Conservation (phyloP, 2,113 vertebrate genomes). For the Engystomops pustulosus region DNA sequence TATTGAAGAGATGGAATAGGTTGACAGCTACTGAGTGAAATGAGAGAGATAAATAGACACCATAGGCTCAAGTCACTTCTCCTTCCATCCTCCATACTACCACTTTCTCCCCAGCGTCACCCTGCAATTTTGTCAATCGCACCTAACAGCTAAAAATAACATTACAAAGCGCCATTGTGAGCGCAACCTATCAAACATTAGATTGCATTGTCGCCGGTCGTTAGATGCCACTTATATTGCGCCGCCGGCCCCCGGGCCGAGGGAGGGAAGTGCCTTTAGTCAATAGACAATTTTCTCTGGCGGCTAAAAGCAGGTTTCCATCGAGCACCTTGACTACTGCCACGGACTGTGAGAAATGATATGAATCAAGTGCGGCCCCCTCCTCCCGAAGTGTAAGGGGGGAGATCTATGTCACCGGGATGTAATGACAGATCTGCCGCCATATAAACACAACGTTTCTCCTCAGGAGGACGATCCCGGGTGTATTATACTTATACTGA, state of each 20-base stretch:
- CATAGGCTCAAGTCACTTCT: background rate
- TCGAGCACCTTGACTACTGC: conserved; percentile 5
- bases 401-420: conserved; percentile 20
- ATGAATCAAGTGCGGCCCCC: background rate
- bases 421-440: background rate
- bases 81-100: no score
- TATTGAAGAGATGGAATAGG: no score
- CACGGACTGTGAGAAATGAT: conserved; percentile 10
- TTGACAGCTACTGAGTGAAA: no score
- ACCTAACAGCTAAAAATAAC: conserved; percentile 6
- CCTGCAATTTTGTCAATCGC: conserved; percentile 4
- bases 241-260: background rate
- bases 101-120: background rate
- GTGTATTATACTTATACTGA: conserved; percentile 5
- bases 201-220: background rate
- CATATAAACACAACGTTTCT: conserved; percentile 14
- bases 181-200: conserved; percentile 6
- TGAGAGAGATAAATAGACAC: no score
- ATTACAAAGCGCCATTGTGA: background rate
- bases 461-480: background rate
- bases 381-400: background rate
- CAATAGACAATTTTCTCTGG: conserved; percentile 48
- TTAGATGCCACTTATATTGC: conserved; percentile 1
- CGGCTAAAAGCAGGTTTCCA: conserved; percentile 20
- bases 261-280: conserved; percentile 22